phyloP scores from a whole-genome alignment of 2,888 invertebrate genomes.

The Netelia melanura region DNA sequence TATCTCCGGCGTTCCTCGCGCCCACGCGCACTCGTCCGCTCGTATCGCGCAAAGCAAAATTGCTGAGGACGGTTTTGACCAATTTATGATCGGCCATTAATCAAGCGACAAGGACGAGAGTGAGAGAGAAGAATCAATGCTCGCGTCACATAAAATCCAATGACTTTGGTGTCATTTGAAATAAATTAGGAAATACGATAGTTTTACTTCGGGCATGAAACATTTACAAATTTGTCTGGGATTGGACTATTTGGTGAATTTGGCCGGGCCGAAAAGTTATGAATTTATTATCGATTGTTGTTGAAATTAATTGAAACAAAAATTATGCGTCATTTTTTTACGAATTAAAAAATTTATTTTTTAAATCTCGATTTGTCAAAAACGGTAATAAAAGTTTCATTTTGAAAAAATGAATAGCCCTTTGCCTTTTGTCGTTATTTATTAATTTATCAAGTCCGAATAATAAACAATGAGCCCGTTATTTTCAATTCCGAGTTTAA shows the following conservation, averaged over 20 bases:
- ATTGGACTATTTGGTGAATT: too few species aligned
- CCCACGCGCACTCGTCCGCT: constrained; percentile 12
- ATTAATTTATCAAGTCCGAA: neutral
- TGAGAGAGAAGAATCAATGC: constrained; percentile 31
- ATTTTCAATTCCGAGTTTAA: neutral
- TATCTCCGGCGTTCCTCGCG: constrained; percentile 24
- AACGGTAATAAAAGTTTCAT: neutral
- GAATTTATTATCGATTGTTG: too few species aligned
- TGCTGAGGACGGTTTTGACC: constrained; percentile 68
- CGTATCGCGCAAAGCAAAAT: constrained; percentile 63
- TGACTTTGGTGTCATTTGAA: neutral
- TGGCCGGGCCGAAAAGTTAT: too few species aligned
- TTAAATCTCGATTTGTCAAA: neutral
- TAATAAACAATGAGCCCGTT: neutral
- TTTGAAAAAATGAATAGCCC: too few species aligned
- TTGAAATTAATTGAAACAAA: neutral
- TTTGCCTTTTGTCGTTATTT: too few species aligned
- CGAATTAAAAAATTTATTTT: neutral
- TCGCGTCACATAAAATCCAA: constrained; percentile 27
- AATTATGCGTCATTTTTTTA: neutral
- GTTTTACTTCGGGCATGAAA: neutral
- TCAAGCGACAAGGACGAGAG: constrained; percentile 33
- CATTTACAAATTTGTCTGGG: neutral
- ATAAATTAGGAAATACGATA: neutral
- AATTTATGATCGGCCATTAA: constrained; percentile 72